Evolutionary conservation across 1,140 invertebrate species (phyloP), one percentile per base, ranked within the genome.

Genomic region (Megalonaias nervosa): DNA sequence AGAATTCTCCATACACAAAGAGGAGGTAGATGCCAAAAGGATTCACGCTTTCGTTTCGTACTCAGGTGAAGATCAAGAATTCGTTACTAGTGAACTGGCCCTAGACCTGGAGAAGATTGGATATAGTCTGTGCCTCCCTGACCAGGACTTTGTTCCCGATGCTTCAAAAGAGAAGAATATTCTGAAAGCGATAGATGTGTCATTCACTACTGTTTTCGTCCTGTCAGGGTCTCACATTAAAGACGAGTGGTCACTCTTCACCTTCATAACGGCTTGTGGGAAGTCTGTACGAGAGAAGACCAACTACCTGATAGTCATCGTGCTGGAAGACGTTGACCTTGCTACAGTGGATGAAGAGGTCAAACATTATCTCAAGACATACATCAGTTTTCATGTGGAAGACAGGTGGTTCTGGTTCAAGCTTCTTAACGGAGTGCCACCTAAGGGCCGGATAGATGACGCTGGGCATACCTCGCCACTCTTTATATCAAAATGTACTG

Each of bases 101-200:
- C 74, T 74, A n/a, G 65, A 66, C 19, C 62, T 84, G 31, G 81
- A 86, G 55, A 57, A 67, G n/a, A 74, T 65, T 0, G 84, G 80
- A 3, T 82, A 82, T 72, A 68, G 16, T 14, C 75, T 82, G 16
- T 79, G 77, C 65, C 69, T 86, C 15, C 76, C 82, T 14, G 85
- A 86, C 67, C 74, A 82, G 26, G 82, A 85, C 38, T 86, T 86
- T 60, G 67, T 79, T 12, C 81, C 77, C 13, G 85, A 84, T 6
- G 79, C 82, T 21, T 80, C 84, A 21, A 84, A 83, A 56, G 82
- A 86, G 56, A 82, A 86, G 74, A 86, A 86, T 68, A 85, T n/a
- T n/a, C n/a, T n/a, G n/a, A n/a, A n/a, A n/a, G n/a, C n/a, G n/a
- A n/a, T n/a, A n/a, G n/a, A n/a, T 14, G 64, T 38, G 21, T 79